Base-by-base conservation (phyloP, 2,113 vertebrate genomes). In the Ceyx cyanopectus region DNA sequence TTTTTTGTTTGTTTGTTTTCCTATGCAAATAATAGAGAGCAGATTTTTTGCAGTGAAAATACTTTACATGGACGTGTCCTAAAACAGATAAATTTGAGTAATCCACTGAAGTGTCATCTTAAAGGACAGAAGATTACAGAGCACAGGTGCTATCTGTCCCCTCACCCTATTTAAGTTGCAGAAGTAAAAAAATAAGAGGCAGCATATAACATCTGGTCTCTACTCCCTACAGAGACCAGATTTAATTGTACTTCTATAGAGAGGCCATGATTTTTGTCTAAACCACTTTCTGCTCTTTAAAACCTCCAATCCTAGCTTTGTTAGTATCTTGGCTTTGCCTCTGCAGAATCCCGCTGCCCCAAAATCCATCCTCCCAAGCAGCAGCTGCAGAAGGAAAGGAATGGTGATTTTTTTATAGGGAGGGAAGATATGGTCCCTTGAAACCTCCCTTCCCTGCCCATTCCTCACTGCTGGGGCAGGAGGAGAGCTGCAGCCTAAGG, bases 181-280 rank as follows among this genome's bases (percentile, higher is more conserved):
- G 32, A 91, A 90, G 45, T 87, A 29, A 84, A 89, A 81, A 65
- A 88, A 66, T 53, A 76, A 79, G 26, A 92, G 63, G 43, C 50
- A 69, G 69, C 23, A n/a, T 10, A 9, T 10, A 82, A 83, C 66
- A 85, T 53, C 82, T 73, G 73, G 46, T 22, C 29, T 81, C 56
- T 65, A 14, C 37, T 86, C 69, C 68, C 80, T 60, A 19, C 12
- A 48, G 62, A 80, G 70, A 37, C 15, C 50, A 34, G 48, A 65
- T 69, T 77, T 91, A 69, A 73, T 56, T 73, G 50, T 30, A 12
- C 21, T 85, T 67, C 2, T 2, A 23, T 3, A 29, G 27, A 54
- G 50, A 80, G 43, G 62, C 17, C 14, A 20, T 18, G 32, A 43
- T 26, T 90, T 85, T 72, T 76, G 11, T 18, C 53, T 45, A 21